Conservation (phyloP, 2,113 vertebrate species). For the Genyomyrus donnyi region DNA sequence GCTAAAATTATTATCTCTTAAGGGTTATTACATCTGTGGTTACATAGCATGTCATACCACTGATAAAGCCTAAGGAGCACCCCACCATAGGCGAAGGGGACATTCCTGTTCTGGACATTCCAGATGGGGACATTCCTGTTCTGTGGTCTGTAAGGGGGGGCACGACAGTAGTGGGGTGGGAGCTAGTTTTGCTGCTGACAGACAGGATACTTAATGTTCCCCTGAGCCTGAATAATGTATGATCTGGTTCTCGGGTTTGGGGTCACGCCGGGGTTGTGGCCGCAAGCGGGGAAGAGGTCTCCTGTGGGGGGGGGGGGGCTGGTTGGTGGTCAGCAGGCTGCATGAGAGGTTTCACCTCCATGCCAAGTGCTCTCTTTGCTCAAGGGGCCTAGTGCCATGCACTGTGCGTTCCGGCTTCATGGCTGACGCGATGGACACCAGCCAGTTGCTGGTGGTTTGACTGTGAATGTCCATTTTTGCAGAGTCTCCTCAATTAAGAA, state of each 20-base stretch:
- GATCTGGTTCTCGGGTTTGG: neutral
- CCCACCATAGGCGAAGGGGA: neutral
- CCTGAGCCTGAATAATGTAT: neutral
- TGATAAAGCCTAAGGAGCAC: neutral
- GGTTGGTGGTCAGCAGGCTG: neutral
- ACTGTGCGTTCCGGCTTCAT: neutral
- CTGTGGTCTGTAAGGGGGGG: neutral
- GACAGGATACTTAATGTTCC: neutral
- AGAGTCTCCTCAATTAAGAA: neutral
- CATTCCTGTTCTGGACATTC: too few species aligned
- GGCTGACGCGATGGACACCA: neutral
- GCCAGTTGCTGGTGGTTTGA: neutral
- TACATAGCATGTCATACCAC: neutral
- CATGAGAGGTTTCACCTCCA: neutral
- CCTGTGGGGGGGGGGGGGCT: neutral
- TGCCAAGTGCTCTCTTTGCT: neutral
- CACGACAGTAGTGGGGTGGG: neutral
- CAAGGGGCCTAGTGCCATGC: neutral
- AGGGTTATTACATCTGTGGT: neutral
- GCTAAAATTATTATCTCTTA: neutral
- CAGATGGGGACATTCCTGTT: neutral
- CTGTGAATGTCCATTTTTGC: neutral
- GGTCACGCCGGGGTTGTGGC: neutral
- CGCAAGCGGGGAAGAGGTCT: neutral
- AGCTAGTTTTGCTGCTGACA: neutral